A percentile compares a stretch with the other conserved stretches of the same genome.
phyloP scores from a whole-genome alignment of 2,888 invertebrate species.

The Nipponacmea schrenckii region DNA sequence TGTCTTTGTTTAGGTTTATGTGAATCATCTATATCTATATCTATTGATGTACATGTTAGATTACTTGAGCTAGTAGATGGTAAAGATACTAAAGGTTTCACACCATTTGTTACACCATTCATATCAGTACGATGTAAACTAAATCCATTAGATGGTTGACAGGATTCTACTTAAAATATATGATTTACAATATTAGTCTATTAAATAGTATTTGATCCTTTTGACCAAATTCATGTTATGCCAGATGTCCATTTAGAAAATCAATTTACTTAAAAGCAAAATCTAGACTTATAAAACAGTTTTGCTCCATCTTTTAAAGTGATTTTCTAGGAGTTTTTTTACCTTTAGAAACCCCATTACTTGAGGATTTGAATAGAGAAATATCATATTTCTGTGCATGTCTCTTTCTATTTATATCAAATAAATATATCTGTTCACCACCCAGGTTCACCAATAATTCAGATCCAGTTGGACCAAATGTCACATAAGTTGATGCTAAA shows the following conservation, averaged over 20 bases:
- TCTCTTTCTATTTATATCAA: constrained; percentile 72
- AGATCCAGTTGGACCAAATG: constrained; percentile 89
- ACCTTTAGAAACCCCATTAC: constrained; percentile 59
- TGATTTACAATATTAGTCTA: background rate
- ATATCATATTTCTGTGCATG: constrained; percentile 55
- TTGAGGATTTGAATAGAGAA: constrained; percentile 40
- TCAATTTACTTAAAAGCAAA: too few relatives aligned
- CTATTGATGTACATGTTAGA: constrained; percentile 12
- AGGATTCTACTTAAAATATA: constrained; percentile 38
- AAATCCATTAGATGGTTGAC: constrained; percentile 54
- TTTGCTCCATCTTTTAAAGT: too few relatives aligned
- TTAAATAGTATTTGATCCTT: background rate
- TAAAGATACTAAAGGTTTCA: constrained; percentile 33
- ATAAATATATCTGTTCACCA: constrained; percentile 91
- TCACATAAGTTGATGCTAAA: constrained; percentile 87
- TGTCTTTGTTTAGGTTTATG: background rate
- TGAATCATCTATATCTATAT: background rate
- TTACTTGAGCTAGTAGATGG: constrained; percentile 22
- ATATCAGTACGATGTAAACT: constrained; percentile 55
- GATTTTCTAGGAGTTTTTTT: background rate
- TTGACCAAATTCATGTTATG: too few relatives aligned
- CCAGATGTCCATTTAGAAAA: too few relatives aligned
- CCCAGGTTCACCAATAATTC: constrained; percentile 94
- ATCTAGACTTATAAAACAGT: too few relatives aligned
- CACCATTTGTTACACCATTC: constrained; percentile 56